These are phyloP conservation scores for Melanotaenia maccullochi DNA, from an alignment of 2,797 vertebrate species.

Conservation along the genomic window DNA sequence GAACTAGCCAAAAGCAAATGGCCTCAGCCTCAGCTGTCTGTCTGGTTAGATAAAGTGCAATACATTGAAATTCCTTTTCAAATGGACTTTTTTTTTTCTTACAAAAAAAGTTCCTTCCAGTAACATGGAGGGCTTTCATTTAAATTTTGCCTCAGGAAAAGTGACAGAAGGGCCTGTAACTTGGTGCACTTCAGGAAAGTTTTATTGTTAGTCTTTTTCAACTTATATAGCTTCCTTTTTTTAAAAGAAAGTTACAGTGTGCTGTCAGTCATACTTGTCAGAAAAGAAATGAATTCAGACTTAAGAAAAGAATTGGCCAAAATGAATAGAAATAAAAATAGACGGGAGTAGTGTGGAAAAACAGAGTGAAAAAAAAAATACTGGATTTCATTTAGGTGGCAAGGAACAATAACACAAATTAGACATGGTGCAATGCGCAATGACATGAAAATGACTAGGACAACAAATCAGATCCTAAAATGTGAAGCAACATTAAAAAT, in stretches of 20 bases:
- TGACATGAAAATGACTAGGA: background rate
- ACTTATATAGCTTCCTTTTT: background rate
- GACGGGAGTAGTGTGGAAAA: background rate
- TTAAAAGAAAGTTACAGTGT: background rate
- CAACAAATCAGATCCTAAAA: background rate
- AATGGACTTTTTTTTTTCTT: background rate
- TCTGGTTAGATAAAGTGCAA: background rate
- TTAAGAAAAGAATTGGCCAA: background rate
- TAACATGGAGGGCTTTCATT: background rate
- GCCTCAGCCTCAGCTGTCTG: background rate
- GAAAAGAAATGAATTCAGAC: background rate
- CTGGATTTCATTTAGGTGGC: background rate
- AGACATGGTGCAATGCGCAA: background rate
- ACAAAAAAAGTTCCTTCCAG: background rate
- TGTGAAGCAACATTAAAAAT: background rate
- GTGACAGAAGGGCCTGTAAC: background rate
- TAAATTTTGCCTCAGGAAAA: background rate
- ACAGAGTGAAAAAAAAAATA: background rate
- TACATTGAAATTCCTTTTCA: background rate
- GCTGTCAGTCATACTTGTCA: background rate
- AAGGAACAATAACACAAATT: background rate
- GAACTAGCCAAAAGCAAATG: background rate
- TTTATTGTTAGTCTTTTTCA: background rate
- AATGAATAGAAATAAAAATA: background rate
- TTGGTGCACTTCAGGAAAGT: slow-evolving; percentile 1